phyloP scores from a whole-genome alignment of 64 coral and sea anemone species.

The Porites lutea region DNA sequence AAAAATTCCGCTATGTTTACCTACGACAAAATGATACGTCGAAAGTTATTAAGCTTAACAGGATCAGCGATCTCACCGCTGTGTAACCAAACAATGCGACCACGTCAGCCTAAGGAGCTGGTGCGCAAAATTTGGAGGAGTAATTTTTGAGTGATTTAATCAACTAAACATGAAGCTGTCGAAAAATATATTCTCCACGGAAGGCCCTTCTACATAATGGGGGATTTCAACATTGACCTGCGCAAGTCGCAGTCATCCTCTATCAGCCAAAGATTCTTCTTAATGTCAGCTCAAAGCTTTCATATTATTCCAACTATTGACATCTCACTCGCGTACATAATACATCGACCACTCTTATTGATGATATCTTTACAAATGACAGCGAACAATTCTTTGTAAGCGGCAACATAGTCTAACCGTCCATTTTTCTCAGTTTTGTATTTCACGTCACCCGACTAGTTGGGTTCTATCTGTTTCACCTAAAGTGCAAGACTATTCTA shows the following conservation, averaged over 20 bases:
- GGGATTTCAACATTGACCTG: slow-evolving; percentile 39
- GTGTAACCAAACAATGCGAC: too few relatives aligned
- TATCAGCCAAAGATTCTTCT: slow-evolving; percentile 25
- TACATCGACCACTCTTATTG: slow-evolving; percentile 29
- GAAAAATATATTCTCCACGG: slow-evolving; percentile 11
- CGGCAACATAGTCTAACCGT: slow-evolving; percentile 40
- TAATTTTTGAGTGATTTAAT: slow-evolving; percentile 23
- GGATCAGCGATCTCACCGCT: too few relatives aligned
- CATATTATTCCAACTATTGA: slow-evolving; percentile 43
- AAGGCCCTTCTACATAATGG: slow-evolving; percentile 25
- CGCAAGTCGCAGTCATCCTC: neutral
- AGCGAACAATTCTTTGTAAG: neutral
- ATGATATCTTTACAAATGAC: slow-evolving; percentile 33
- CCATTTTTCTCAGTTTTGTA: slow-evolving; percentile 53
- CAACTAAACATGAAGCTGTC: neutral
- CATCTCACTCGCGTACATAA: slow-evolving; percentile 14
- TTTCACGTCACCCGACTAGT: neutral
- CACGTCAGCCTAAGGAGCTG: too few relatives aligned
- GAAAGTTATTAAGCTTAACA: too few relatives aligned
- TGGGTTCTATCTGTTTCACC: neutral
- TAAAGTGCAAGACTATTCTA: slow-evolving; percentile 32
- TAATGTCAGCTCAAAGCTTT: slow-evolving; percentile 2
- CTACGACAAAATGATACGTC: too few relatives aligned
- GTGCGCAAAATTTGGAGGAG: too few relatives aligned
- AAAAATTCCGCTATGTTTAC: too few relatives aligned